These are phyloP conservation scores for Macrosoma leucophasiata DNA, from an alignment of 2,888 invertebrate genomes.

Conservation along the genomic window DNA sequence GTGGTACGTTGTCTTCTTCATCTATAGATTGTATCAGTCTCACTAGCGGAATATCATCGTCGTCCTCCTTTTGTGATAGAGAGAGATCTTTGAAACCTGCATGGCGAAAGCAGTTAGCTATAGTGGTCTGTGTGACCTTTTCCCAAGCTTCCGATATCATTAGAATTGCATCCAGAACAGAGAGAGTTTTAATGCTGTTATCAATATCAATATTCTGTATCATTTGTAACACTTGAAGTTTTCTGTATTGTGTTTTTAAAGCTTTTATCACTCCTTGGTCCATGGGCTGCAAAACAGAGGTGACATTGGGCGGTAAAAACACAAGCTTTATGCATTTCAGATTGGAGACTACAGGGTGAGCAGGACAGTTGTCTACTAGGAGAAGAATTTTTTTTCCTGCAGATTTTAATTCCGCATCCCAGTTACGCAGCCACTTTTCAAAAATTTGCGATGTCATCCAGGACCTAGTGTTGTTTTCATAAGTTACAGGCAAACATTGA, in stretches of 20 bases:
- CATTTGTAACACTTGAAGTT: conserved; percentile 17
- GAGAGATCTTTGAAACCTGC: conserved; percentile 31
- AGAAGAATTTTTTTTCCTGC: conserved; percentile 23
- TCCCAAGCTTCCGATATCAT: conserved; percentile 21
- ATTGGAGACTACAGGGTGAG: conserved; percentile 25
- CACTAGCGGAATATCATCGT: conserved; percentile 27
- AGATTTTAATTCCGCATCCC: conserved; percentile 19
- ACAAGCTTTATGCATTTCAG: conserved; percentile 25
- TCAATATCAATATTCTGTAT: conserved; percentile 20
- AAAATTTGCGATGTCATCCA: conserved; percentile 39
- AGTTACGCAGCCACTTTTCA: conserved; percentile 21
- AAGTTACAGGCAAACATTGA: conserved; percentile 26
- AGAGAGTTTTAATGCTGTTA: conserved; percentile 19
- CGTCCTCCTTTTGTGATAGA: conserved; percentile 23
- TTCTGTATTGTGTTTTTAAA: conserved; percentile 21
- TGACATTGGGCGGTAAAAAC: conserved; percentile 27
- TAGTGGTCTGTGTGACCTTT: conserved; percentile 25
- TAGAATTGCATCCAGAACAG: conserved; percentile 21
- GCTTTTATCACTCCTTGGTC: conserved; percentile 23
- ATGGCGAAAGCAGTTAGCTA: conserved; percentile 15
- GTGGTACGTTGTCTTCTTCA: no score
- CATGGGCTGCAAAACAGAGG: conserved; percentile 25
- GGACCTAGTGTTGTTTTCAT: conserved; percentile 33
- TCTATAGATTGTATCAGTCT: conserved; percentile 25
- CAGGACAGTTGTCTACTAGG: conserved; percentile 32